phyloP scores from a whole-genome alignment of 53 echinoderm and acorn worm genomes.

The Actinopyga echinites region DNA sequence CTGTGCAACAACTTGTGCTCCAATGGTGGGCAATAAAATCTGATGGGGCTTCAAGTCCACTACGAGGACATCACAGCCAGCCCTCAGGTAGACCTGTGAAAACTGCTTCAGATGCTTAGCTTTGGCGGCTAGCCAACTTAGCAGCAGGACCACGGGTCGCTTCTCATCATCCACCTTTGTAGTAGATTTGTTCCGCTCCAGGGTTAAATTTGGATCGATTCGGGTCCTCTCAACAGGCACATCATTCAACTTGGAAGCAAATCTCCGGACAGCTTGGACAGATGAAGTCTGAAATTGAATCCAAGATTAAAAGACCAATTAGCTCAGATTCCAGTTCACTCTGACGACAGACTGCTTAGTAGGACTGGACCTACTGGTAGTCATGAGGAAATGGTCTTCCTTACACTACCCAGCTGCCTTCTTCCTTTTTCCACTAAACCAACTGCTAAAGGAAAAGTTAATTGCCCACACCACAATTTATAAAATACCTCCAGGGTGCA shows the following conservation, averaged over 20 bases:
- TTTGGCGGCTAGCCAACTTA: slow-evolving; percentile 93
- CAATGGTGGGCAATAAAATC: slow-evolving; percentile 69
- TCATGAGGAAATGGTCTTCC: too few relatives aligned
- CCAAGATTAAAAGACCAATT: too few relatives aligned
- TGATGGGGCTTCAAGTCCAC: slow-evolving; percentile 72
- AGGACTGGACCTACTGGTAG: too few relatives aligned
- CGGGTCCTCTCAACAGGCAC: not conserved
- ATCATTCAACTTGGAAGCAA: not conserved
- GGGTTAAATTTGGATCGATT: slow-evolving; percentile 28
- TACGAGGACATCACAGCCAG: slow-evolving; percentile 82
- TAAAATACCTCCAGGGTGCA: too few relatives aligned
- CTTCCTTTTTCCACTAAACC: too few relatives aligned
- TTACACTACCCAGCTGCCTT: too few relatives aligned
- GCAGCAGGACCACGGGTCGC: slow-evolving; percentile 82
- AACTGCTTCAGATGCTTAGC: slow-evolving; percentile 77
- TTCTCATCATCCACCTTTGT: slow-evolving; percentile 1
- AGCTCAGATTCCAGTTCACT: too few relatives aligned
- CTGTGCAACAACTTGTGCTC: slow-evolving; percentile 82
- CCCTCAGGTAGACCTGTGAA: slow-evolving; percentile 66
- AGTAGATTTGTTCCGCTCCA: not conserved
- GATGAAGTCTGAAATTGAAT: not conserved
- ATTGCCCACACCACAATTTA: too few relatives aligned
- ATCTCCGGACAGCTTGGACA: not conserved
- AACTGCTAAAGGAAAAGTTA: too few relatives aligned
- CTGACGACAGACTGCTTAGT: too few relatives aligned